Percentiles rank a stretch among this genome's conserved stretches.
Conservation (phyloP, 37 sponge, comb jelly and placozoan species). For the Axinella damicornis region DNA sequence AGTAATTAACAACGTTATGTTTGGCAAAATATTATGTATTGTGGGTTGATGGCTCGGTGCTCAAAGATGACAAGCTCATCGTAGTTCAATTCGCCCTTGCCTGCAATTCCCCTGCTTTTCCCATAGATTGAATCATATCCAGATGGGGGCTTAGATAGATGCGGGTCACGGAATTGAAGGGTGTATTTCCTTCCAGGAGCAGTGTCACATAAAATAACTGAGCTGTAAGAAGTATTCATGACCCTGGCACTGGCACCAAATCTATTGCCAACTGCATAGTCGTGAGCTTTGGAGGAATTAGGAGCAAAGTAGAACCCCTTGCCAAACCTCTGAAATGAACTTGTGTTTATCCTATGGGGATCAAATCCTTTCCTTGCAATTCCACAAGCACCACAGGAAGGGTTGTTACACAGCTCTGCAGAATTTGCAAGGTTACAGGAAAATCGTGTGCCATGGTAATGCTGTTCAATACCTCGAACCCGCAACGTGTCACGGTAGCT, state of each 20-base stretch:
- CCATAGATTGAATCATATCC: constrained; percentile 66
- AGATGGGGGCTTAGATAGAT: constrained; percentile 36
- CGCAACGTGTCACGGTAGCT: neutral
- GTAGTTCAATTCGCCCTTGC: constrained; percentile 38
- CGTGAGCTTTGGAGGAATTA: constrained; percentile 66
- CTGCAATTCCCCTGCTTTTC: neutral
- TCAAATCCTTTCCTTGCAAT: constrained; percentile 56
- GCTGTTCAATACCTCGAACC: constrained; percentile 7
- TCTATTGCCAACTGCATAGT: constrained; percentile 54
- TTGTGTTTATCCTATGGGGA: neutral
- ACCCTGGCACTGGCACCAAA: neutral
- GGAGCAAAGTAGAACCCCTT: constrained; percentile 77
- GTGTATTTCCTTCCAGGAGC: constrained; percentile 59
- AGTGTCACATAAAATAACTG: constrained; percentile 58
- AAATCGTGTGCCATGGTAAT: constrained; percentile 71
- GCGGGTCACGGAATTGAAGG: constrained; percentile 24
- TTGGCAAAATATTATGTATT: constrained; percentile 44
- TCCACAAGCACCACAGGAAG: constrained; percentile 62
- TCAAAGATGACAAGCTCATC: constrained; percentile 67
- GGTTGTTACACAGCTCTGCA: constrained; percentile 31
- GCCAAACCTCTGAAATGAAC: constrained; percentile 58
- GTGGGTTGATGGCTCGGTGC: constrained; percentile 45
- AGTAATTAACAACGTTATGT: too few species aligned
- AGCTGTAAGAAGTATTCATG: constrained; percentile 2
- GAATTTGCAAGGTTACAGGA: constrained; percentile 50